Evolutionary conservation across 2,113 vertebrate genomes (phyloP).

Genomic region (Scomber japonicus): DNA sequence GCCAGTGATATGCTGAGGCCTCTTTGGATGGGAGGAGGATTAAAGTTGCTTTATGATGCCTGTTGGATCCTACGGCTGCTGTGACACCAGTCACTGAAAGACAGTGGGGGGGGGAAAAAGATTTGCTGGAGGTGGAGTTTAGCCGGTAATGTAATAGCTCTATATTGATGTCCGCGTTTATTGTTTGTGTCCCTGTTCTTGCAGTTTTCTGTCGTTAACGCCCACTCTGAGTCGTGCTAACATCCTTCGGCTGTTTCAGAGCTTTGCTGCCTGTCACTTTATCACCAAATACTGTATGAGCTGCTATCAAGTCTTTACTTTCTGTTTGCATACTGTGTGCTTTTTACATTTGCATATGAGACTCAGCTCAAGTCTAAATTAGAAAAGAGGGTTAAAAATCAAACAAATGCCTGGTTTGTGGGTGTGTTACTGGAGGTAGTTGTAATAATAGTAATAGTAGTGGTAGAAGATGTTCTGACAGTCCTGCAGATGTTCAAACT

Average conservation of each 20-base stretch:
- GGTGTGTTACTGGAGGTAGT: neutral
- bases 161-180: constrained; percentile 47
- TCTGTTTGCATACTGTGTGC: constrained; percentile 42
- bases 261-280: constrained; percentile 2
- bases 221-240: constrained; percentile 1
- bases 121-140: constrained; percentile 45
- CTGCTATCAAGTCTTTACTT: neutral
- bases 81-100: constrained; percentile 21
- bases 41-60: constrained; percentile 54
- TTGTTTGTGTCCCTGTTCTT: constrained; percentile 43
- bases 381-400: neutral
- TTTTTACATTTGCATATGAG: constrained; percentile 40
- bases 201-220: constrained; percentile 14
- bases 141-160: constrained; percentile 50
- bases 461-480: neutral
- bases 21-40: constrained; percentile 60
- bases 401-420: too few relatives aligned
- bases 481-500: neutral
- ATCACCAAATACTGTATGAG: neutral
- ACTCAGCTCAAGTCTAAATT: neutral
- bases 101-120: neutral
- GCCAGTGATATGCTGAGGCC: constrained; percentile 55
- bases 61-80: constrained; percentile 37
- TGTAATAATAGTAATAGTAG: neutral
- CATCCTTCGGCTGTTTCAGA: neutral